Percentiles rank a stretch among this genome's conserved stretches.
These are phyloP conservation scores for Notechis scutatus DNA, from an alignment of 2,113 vertebrate species.

Conservation along the genomic window DNA sequence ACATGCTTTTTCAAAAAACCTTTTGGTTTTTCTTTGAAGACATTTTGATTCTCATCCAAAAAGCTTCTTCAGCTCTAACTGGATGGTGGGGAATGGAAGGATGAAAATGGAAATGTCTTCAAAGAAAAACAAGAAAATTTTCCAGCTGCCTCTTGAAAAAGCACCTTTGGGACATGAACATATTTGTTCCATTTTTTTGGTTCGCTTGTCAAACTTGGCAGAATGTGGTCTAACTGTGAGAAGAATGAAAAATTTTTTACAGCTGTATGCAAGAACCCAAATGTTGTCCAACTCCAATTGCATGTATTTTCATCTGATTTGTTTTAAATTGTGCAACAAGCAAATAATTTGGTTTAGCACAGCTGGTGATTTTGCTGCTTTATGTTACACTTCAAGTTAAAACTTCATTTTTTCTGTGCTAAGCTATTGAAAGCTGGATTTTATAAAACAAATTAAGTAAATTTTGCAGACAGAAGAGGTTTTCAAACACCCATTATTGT, in stretches of 20 bases:
- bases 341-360: not conserved
- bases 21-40: no score
- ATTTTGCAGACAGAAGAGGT: constrained; percentile 21
- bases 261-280: not conserved
- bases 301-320: not conserved
- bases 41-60: no score
- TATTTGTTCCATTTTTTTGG: not conserved
- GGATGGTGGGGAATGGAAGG: no score
- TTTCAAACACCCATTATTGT: not conserved
- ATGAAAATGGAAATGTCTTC: no score
- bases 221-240: not conserved
- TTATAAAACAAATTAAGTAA: constrained; percentile 45
- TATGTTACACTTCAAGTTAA: constrained; percentile 10
- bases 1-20: no score
- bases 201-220: not conserved
- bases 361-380: constrained; percentile 5
- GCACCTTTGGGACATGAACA: not conserved
- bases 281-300: not conserved
- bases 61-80: no score
- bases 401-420: not conserved
- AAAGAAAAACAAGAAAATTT: no score
- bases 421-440: constrained; percentile 28
- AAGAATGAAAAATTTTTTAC: not conserved
- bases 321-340: not conserved
- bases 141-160: no score